These are phyloP conservation scores for Selene dorsalis DNA, from an alignment of 2,797 vertebrate genomes.

Conservation along the genomic window DNA sequence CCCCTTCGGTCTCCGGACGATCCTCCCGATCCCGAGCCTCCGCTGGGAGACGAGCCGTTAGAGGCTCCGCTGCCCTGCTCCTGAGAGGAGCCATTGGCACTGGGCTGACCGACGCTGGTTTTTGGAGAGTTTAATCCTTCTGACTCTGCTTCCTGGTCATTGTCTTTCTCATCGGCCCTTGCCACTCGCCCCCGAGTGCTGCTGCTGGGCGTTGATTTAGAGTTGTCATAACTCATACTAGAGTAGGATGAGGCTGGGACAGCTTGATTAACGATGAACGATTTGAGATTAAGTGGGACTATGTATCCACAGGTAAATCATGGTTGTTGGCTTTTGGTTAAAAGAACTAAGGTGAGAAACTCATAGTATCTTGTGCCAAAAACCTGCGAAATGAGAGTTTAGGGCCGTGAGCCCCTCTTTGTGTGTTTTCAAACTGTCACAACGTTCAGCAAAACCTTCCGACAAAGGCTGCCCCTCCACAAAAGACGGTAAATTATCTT, in stretches of 20 bases:
- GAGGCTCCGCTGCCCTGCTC: constrained; percentile 56
- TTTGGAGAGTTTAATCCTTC: constrained; percentile 50
- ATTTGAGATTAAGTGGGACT: constrained; percentile 79
- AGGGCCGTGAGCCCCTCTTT: constrained; percentile 15
- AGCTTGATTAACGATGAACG: constrained; percentile 41
- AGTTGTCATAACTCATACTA: constrained; percentile 88
- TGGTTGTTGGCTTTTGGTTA: constrained; percentile 40
- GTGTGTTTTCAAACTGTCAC: background rate
- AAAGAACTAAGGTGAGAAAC: constrained; percentile 64
- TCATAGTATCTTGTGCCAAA: constrained; percentile 31
- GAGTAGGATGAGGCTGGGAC: constrained; percentile 63
- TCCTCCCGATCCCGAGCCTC: constrained; percentile 64
- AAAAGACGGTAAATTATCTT: constrained; percentile 19
- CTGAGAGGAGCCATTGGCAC: constrained; percentile 43
- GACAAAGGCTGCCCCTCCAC: constrained; percentile 7
- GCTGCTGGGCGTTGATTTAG: constrained; percentile 78
- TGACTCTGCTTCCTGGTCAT: constrained; percentile 53
- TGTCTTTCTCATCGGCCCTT: constrained; percentile 72
- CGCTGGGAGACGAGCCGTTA: constrained; percentile 65
- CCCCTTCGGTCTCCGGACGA: constrained; percentile 69
- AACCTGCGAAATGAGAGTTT: background rate
- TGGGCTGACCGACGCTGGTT: constrained; percentile 42
- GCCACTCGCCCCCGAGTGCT: constrained; percentile 75
- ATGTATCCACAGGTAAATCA: constrained; percentile 70
- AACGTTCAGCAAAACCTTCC: background rate